phyloP scores from a whole-genome alignment of 2,113 vertebrate genomes.

The Hemicordylus capensis region DNA sequence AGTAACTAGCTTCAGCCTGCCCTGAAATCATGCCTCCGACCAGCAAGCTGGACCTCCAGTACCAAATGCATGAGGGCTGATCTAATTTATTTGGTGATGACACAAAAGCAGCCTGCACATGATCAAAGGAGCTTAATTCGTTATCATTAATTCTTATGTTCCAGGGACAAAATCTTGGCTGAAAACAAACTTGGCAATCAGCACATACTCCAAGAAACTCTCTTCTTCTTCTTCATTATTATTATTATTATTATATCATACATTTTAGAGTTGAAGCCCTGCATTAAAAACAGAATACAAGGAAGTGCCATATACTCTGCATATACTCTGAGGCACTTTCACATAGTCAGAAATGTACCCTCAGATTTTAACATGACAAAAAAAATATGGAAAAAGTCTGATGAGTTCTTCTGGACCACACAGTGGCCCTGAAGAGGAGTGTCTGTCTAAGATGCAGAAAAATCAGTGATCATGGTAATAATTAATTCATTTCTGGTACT shows the following conservation, averaged over 20 bases:
- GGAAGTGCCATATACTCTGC: not conserved
- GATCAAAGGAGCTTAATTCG: too few species aligned
- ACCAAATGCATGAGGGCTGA: not conserved
- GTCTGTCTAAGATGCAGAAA: not conserved
- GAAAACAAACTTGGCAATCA: not conserved
- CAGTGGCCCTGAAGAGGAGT: not conserved
- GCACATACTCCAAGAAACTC: not conserved
- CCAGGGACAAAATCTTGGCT: not conserved
- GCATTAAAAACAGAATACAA: not conserved
- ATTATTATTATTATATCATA: not conserved
- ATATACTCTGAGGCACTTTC: not conserved
- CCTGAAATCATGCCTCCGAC: not conserved
- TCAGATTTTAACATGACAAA: not conserved
- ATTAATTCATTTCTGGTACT: constrained; percentile 36
- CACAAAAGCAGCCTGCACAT: too few species aligned
- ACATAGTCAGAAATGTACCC: not conserved
- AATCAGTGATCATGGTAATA: not conserved
- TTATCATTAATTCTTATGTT: not conserved
- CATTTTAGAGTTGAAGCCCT: not conserved
- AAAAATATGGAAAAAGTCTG: too few species aligned
- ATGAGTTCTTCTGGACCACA: too few species aligned
- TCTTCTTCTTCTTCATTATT: too few species aligned
- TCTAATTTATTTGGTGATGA: not conserved
- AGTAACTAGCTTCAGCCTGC: not conserved
- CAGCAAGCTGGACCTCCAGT: too few species aligned